These are phyloP conservation scores for Cyclopterus lumpus DNA, from an alignment of 2,797 vertebrate species.

Conservation along the genomic window DNA sequence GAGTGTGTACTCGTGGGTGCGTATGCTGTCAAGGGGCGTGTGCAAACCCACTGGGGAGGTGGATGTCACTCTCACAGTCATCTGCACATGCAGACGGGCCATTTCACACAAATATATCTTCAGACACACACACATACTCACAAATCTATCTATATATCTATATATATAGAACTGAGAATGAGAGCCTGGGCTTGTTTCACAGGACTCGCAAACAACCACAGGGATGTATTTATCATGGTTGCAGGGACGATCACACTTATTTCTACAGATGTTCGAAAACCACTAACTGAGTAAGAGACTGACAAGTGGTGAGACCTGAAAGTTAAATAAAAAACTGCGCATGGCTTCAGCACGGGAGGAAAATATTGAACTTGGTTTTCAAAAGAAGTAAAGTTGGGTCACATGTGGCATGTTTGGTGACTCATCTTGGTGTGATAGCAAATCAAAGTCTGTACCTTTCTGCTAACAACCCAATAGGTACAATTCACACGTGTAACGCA, in stretches of 20 bases:
- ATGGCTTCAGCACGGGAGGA: conserved; percentile 3
- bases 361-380: conserved; percentile 23
- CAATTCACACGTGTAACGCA: neutral
- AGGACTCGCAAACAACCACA: conserved; percentile 9
- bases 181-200: conserved; percentile 25
- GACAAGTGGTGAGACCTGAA: conserved; percentile 8
- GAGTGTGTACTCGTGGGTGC: conserved; percentile 14
- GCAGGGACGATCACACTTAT: conserved; percentile 26
- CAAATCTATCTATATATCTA: neutral
- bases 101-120: conserved; percentile 20
- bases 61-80: conserved; percentile 74
- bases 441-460: neutral
- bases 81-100: conserved; percentile 52
- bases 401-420: conserved; percentile 11
- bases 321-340: conserved; percentile 12
- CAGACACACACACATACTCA: conserved; percentile 35
- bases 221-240: conserved; percentile 14
- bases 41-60: conserved; percentile 68
- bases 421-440: neutral
- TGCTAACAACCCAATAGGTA: neutral
- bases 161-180: conserved; percentile 13
- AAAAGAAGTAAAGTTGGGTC: neutral
- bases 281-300: conserved; percentile 8
- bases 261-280: conserved; percentile 17
- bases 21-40: conserved; percentile 43